Base-by-base conservation (phyloP, 1,140 invertebrate genomes). In the Lepidotrigona ventralis region DNA sequence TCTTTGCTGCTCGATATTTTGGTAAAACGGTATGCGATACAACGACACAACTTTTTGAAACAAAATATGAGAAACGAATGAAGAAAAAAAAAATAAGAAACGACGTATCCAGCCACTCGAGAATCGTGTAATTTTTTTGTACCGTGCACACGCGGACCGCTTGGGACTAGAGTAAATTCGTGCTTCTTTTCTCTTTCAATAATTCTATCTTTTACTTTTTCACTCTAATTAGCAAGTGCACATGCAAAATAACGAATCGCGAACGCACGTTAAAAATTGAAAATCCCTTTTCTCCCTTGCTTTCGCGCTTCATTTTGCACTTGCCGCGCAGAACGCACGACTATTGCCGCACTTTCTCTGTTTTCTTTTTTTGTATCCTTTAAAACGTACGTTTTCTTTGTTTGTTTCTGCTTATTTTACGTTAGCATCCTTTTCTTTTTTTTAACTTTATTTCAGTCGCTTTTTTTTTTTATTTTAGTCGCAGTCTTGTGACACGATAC, bases 111-210 rank as follows among this genome's bases (percentile, higher is more conserved):
- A 85, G 90, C 77, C 90, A 90, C 88, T 90, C 91, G 88, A 83
- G 60, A 83, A 79, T 68, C 69, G 73, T 76, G n/a, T 14, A n/a
- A 60, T 53, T 64, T 56, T n/a, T 74, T 80, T 70, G 73, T 85
- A 72, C 78, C 85, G 88, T 82, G 77, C 51, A 76, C 83, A 87
- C 81, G 76, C 53, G 53, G 84, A 88, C 87, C 88, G 84, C 90
- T 89, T 89, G 90, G 85, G 90, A 91, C 90, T 91, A 91, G 90
- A 91, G 85, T 91, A 88, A 89, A 90, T 87, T 88, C 68, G 0
- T 79, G 46, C 81, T 60, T 80, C 29, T 82, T 64, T 75, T 63
- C 58, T 1, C 69, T 54, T 75, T 66, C 39, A 1, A 23, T 69
- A 9, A 81, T 29, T 72, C n/a, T 74, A 71, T n/a, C 19, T 56